phyloP scores from a whole-genome alignment of 2,113 vertebrate species.

The Copsychus sechellarum region DNA sequence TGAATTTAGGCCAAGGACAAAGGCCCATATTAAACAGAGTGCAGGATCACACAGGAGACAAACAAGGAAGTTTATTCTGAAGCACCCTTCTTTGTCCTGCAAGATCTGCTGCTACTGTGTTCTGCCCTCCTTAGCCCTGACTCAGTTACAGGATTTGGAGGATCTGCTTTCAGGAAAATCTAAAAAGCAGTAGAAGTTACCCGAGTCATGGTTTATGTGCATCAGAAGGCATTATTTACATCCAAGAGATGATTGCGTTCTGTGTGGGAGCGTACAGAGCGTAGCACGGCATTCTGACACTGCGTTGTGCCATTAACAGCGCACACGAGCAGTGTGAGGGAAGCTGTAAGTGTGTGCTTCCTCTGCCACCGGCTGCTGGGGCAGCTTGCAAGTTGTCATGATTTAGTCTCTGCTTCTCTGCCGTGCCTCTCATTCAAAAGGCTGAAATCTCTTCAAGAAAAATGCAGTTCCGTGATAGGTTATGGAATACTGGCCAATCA shows the following conservation, averaged over 20 bases:
- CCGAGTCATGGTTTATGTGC: accelerated
- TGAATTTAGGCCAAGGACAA: background rate
- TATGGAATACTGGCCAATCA: background rate
- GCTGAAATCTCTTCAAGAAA: background rate
- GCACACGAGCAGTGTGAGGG: accelerated
- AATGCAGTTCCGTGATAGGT: background rate
- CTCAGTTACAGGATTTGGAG: background rate
- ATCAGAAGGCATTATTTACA: background rate
- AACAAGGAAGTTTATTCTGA: background rate
- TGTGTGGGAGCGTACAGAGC: background rate
- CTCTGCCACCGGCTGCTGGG: background rate
- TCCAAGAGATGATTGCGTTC: accelerated
- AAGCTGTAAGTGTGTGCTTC: accelerated
- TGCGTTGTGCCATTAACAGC: accelerated
- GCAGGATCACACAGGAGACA: background rate
- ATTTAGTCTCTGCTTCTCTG: background rate
- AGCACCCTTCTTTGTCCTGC: background rate
- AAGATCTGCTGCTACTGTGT: background rate
- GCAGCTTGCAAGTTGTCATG: accelerated
- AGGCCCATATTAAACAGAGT: background rate
- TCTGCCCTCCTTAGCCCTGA: background rate
- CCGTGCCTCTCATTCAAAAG: background rate
- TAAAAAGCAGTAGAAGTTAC: background rate
- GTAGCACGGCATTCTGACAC: accelerated
- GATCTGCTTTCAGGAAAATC: background rate